phyloP scores from a whole-genome alignment of 2,888 invertebrate species.

The Pristionchus japonicus region DNA sequence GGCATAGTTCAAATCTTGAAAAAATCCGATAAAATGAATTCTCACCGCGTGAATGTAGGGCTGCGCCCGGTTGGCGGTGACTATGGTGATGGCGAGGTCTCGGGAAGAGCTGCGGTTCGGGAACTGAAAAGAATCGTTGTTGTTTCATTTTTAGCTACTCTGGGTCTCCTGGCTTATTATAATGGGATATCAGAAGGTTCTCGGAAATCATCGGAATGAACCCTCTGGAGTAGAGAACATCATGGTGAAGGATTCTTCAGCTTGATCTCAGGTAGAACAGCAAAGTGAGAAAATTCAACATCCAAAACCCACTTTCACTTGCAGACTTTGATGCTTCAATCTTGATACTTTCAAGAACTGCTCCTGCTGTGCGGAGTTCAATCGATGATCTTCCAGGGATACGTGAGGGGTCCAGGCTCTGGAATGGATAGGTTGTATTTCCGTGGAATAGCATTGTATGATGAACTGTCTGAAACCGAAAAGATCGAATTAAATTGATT shows the following conservation, averaged over 20 bases:
- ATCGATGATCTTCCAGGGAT: background rate
- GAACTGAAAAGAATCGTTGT: background rate
- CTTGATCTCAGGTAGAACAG: too few species aligned
- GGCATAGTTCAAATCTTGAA: too few species aligned
- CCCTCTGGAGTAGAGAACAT: too few species aligned
- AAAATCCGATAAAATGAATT: background rate
- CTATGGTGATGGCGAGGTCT: constrained; percentile 1
- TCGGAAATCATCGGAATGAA: too few species aligned
- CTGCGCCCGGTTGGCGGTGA: background rate
- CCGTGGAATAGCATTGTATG: background rate
- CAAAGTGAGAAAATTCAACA: too few species aligned
- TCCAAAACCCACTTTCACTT: background rate
- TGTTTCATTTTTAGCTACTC: background rate
- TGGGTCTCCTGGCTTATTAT: background rate
- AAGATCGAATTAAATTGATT: too few species aligned
- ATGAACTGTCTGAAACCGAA: too few species aligned
- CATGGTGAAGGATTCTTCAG: too few species aligned
- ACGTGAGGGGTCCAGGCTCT: background rate
- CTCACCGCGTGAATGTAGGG: constrained; percentile 40
- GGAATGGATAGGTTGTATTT: background rate
- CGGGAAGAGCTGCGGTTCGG: background rate
- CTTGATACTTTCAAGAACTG: background rate
- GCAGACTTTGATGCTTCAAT: constrained; percentile 8
- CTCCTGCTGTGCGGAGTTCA: background rate
- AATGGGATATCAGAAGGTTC: too few species aligned